phyloP scores from a whole-genome alignment of 1,140 invertebrate genomes.

The Apis florea region DNA sequence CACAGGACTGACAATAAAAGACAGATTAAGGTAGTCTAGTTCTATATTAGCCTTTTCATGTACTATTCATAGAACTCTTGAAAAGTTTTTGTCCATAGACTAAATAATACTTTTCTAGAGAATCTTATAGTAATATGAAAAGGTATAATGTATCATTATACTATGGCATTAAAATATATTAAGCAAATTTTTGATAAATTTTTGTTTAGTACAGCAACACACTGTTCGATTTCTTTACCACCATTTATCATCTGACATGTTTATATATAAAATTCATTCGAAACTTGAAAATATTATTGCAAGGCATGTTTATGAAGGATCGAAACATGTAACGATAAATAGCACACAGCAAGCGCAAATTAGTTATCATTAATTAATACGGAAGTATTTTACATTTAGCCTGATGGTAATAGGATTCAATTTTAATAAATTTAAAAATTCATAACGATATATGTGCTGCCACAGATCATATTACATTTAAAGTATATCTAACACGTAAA shows the following conservation, averaged over 20 bases:
- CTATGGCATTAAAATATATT: conserved; percentile 49
- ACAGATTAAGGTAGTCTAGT: conserved; percentile 36
- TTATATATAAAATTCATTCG: conserved; percentile 44
- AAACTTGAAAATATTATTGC: conserved; percentile 47
- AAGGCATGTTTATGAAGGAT: conserved; percentile 49
- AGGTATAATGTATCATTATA: conserved; percentile 23
- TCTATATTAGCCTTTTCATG: conserved; percentile 40
- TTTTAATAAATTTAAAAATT: conserved; percentile 65
- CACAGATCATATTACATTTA: conserved; percentile 67
- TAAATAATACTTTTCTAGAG: conserved; percentile 27
- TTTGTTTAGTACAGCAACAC: conserved; percentile 27
- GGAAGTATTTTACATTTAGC: conserved; percentile 60
- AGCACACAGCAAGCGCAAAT: conserved; percentile 61
- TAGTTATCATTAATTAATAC: conserved; percentile 30
- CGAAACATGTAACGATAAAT: conserved; percentile 46
- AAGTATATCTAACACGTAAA: conserved; percentile 62
- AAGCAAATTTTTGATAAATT: conserved; percentile 47
- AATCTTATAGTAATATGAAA: conserved; percentile 29
- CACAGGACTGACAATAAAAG: conserved; percentile 39
- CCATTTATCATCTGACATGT: conserved; percentile 2
- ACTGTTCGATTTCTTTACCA: conserved; percentile 24
- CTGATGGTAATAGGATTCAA: conserved; percentile 58
- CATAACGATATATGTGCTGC: conserved; percentile 63
- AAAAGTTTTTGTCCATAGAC: conserved; percentile 6
- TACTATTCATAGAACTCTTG: conserved; percentile 26